Conservation (phyloP, 2,797 vertebrate species). For the Sebastes cheni region DNA sequence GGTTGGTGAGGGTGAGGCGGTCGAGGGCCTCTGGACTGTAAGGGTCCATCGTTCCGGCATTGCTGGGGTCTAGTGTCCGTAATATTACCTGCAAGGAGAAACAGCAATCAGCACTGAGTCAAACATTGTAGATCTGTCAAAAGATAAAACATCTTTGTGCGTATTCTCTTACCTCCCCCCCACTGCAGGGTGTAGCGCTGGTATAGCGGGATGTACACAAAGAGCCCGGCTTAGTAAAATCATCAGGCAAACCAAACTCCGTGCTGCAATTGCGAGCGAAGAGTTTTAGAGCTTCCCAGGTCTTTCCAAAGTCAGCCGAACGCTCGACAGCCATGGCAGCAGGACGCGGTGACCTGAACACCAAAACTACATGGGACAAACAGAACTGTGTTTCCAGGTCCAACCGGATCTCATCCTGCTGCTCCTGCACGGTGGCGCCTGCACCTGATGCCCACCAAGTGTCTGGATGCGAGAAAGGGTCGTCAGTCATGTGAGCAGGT, state of each 20-base stretch:
- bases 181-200: slow-evolving; percentile 82
- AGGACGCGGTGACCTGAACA: slow-evolving; percentile 89
- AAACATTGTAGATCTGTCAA: not conserved
- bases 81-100: slow-evolving; percentile 84
- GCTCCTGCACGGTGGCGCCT: slow-evolving; percentile 24
- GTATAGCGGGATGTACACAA: slow-evolving; percentile 91
- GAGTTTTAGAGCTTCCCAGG: slow-evolving; percentile 87
- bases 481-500: slow-evolving; percentile 87
- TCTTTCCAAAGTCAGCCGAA: slow-evolving; percentile 86
- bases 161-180: slow-evolving; percentile 85
- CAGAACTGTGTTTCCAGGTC: slow-evolving; percentile 88
- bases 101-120: not conserved
- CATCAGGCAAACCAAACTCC: slow-evolving; percentile 86
- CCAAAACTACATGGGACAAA: slow-evolving; percentile 87
- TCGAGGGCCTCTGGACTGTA: slow-evolving; percentile 85
- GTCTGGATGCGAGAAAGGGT: slow-evolving; percentile 84
- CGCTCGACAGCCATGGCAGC: slow-evolving; percentile 88
- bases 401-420: slow-evolving; percentile 84
- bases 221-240: slow-evolving; percentile 79
- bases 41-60: slow-evolving; percentile 79
- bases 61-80: slow-evolving; percentile 82
- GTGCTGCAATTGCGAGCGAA: slow-evolving; percentile 88
- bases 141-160: not conserved
- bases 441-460: slow-evolving; percentile 90
- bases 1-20: slow-evolving; percentile 87